These are phyloP conservation scores for Zaprionus gabonicus DNA, from an alignment of 1,140 invertebrate species.

Conservation along the genomic window DNA sequence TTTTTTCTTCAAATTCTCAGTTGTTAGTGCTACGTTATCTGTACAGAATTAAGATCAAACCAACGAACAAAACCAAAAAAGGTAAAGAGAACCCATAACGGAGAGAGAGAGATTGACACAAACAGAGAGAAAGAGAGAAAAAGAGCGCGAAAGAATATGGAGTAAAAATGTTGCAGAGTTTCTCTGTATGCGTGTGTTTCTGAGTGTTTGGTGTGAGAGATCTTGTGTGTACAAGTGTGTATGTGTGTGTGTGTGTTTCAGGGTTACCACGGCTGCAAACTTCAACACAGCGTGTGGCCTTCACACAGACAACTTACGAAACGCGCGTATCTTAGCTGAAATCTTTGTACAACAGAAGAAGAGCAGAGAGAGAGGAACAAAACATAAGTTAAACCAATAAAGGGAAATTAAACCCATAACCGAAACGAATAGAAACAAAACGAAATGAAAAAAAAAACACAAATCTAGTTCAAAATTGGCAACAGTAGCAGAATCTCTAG, in stretches of 20 bases:
- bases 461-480: constrained; percentile 31
- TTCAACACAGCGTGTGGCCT: constrained; percentile 18
- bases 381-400: constrained; percentile 24
- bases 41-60: constrained; percentile 61
- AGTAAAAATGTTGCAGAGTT: constrained; percentile 52
- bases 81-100: constrained; percentile 43
- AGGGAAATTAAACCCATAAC: constrained; percentile 47
- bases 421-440: constrained; percentile 15
- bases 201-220: constrained; percentile 20
- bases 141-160: constrained; percentile 20
- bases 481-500: constrained; percentile 44
- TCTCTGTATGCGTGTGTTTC: constrained; percentile 20
- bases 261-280: constrained; percentile 12
- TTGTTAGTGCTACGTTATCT: constrained; percentile 70
- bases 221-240: constrained; percentile 36
- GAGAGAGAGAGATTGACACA: constrained; percentile 43
- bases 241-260: constrained; percentile 1
- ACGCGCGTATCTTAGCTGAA: constrained; percentile 62
- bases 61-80: constrained; percentile 47
- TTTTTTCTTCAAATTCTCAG: constrained; percentile 39
- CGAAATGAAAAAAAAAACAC: constrained; percentile 23
- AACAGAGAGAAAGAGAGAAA: constrained; percentile 32
- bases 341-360: constrained; percentile 69
- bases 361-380: constrained; percentile 32
- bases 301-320: constrained; percentile 56